Percentiles rank a stretch among this genome's conserved stretches.
phyloP scores from a whole-genome alignment of 2,797 vertebrate species.

The Taeniopygia guttata region DNA sequence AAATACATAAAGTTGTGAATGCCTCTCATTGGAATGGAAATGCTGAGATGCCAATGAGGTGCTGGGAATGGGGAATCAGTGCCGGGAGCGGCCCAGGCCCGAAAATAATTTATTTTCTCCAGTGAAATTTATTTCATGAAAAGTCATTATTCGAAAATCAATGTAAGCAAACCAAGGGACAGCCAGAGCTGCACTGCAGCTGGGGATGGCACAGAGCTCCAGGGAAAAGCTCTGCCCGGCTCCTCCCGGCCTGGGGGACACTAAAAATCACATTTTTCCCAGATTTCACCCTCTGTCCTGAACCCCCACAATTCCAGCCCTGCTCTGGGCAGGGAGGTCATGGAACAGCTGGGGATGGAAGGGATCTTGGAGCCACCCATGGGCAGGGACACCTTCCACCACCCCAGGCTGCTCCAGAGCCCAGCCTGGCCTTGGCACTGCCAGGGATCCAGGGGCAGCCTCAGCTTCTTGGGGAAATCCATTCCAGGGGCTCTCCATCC shows the following conservation, averaged over 20 bases:
- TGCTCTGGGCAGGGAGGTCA: background rate
- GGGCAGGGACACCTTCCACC: background rate
- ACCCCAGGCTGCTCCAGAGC: background rate
- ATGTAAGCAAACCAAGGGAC: background rate
- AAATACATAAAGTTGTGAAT: background rate
- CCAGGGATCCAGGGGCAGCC: background rate
- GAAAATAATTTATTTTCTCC: conserved; percentile 1
- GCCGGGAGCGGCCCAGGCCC: background rate
- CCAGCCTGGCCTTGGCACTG: background rate
- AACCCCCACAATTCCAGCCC: background rate
- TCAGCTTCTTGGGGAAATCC: background rate
- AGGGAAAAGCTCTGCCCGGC: background rate
- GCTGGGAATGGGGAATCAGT: background rate
- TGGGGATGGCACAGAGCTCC: background rate
- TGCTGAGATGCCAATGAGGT: background rate
- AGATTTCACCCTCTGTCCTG: background rate
- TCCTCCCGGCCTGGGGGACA: background rate
- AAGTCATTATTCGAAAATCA: conserved; percentile 10
- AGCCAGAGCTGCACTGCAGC: background rate
- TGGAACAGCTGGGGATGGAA: background rate
- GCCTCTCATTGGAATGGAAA: background rate
- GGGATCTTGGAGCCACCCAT: background rate
- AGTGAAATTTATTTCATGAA: background rate
- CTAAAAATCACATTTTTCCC: background rate
- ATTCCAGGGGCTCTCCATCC: background rate